Evolutionary conservation across 2,113 vertebrate genomes (phyloP).

Genomic region (Acanthochromis polyacanthus): DNA sequence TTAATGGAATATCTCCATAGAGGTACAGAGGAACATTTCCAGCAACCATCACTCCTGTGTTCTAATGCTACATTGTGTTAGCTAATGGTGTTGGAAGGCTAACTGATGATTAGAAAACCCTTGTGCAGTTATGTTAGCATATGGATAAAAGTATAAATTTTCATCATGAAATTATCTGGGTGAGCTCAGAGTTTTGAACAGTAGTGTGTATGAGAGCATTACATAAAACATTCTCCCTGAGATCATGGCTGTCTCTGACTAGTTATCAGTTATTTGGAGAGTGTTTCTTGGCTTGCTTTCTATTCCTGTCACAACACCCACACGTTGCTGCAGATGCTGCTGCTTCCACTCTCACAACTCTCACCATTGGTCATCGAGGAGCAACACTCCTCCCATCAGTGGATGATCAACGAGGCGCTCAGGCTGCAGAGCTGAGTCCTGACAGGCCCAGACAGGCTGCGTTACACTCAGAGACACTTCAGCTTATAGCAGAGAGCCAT

Average conservation of each 20-base stretch:
- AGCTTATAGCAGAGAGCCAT: neutral
- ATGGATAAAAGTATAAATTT: too few relatives aligned
- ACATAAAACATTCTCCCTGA: constrained; percentile 2
- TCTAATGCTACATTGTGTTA: too few relatives aligned
- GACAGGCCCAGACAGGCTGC: constrained; percentile 57
- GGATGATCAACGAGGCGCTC: constrained; percentile 23
- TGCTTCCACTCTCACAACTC: constrained; percentile 25
- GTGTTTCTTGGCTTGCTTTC: constrained; percentile 35
- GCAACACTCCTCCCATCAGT: constrained; percentile 34
- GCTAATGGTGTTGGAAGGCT: too few relatives aligned
- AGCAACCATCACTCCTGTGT: too few relatives aligned
- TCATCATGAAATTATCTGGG: too few relatives aligned
- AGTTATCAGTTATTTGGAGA: constrained; percentile 10
- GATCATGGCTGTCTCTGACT: neutral
- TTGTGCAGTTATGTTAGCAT: too few relatives aligned
- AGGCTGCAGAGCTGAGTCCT: constrained; percentile 1
- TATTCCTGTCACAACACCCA: constrained; percentile 51
- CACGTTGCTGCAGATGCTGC: constrained; percentile 40
- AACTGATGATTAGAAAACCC: too few relatives aligned
- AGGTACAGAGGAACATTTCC: too few relatives aligned
- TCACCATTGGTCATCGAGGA: constrained; percentile 29
- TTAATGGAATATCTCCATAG: too few relatives aligned
- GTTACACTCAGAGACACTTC: neutral
- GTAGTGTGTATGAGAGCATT: neutral
- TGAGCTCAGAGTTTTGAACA: too few relatives aligned